Evolutionary conservation across 2,113 vertebrate genomes (phyloP).

Genomic region (Marmota flaviventris): DNA sequence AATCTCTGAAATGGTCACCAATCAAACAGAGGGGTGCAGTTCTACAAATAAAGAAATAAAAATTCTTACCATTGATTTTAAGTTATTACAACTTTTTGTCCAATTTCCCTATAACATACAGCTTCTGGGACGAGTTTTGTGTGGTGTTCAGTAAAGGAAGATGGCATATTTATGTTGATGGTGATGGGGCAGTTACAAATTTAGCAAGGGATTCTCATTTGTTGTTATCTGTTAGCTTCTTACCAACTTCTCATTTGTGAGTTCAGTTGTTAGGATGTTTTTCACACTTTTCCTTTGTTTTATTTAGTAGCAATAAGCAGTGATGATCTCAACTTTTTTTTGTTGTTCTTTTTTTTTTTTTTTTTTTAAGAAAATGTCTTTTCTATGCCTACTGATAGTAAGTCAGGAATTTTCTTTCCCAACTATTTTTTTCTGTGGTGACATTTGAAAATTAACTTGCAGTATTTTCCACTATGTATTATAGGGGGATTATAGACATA

Average conservation of each 20-base stretch:
- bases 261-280: constrained; percentile 39
- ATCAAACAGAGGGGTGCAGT: neutral
- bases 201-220: constrained; percentile 49
- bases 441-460: constrained; percentile 69
- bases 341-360: neutral
- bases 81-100: constrained; percentile 2
- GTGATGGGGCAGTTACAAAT: constrained; percentile 28
- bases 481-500: constrained; percentile 36
- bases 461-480: constrained; percentile 30
- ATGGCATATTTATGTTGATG: constrained; percentile 14
- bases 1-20: constrained; percentile 30
- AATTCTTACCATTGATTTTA: neutral
- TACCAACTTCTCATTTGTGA: constrained; percentile 53
- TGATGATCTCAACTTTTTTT: neutral
- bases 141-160: neutral
- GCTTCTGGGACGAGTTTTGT: neutral
- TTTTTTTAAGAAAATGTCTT: constrained; percentile 27
- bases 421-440: constrained; percentile 36
- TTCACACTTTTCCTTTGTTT: constrained; percentile 61
- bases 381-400: constrained; percentile 52
- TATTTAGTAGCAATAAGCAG: neutral
- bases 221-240: constrained; percentile 21
- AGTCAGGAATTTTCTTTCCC: constrained; percentile 39
- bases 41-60: neutral
- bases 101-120: neutral